Evolutionary conservation across 2,113 vertebrate species (phyloP).

Genomic region (Puntigrus tetrazona): DNA sequence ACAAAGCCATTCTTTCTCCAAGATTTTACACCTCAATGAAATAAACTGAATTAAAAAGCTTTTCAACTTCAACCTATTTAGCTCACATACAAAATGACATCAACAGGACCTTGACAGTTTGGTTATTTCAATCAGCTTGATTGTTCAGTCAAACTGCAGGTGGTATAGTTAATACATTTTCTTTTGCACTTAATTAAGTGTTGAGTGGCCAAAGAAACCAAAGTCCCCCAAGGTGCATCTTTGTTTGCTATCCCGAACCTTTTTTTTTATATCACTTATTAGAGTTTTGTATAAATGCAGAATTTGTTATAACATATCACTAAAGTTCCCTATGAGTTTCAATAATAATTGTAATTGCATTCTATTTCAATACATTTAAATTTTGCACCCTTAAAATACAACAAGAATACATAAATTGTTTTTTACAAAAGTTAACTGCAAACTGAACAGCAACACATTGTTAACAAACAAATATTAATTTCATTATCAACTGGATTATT

Average conservation of each 20-base stretch:
- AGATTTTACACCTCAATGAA: not conserved
- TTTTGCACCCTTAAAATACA: not conserved
- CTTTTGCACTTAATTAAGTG: not conserved
- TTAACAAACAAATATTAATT: not conserved
- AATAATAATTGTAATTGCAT: not conserved
- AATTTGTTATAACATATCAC: not conserved
- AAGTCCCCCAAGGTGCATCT: not conserved
- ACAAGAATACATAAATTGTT: not conserved
- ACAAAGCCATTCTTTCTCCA: not conserved
- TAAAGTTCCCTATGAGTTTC: not conserved
- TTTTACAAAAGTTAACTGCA: not conserved
- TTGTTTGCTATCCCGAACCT: not conserved
- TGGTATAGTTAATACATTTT: not conserved
- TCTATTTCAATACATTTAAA: not conserved
- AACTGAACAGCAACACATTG: not conserved
- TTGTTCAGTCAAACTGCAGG: not conserved
- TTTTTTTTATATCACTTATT: not conserved
- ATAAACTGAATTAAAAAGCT: not conserved
- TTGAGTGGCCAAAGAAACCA: not conserved
- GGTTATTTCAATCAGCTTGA: no score
- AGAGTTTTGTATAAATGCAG: not conserved
- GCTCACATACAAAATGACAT: not conserved
- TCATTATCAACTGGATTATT: not conserved
- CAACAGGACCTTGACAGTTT: not conserved
- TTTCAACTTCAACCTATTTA: not conserved